These are phyloP conservation scores for Percina caprodes DNA, from an alignment of 2,113 vertebrate species.

Conservation along the genomic window DNA sequence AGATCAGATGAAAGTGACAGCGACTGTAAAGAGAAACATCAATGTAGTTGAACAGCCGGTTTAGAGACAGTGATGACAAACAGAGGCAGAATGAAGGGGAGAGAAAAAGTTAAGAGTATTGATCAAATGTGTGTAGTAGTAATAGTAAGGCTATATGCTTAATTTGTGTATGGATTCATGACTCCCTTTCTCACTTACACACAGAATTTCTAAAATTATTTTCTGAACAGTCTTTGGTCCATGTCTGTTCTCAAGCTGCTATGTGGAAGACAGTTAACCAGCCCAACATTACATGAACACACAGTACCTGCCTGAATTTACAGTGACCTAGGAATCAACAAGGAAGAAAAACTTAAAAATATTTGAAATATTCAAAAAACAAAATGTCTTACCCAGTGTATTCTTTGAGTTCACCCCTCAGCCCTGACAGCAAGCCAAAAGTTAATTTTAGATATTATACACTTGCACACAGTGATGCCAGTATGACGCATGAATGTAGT, in stretches of 20 bases:
- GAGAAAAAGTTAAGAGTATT: background rate
- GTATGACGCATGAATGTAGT: constrained; percentile 12
- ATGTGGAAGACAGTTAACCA: background rate
- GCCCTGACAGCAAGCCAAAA: constrained; percentile 4
- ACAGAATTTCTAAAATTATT: background rate
- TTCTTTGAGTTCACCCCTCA: constrained; percentile 2
- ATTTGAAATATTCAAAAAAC: constrained; percentile 27
- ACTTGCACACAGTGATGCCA: background rate
- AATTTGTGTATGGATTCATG: background rate
- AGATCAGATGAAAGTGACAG: constrained; percentile 31
- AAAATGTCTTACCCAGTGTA: background rate
- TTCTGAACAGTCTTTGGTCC: background rate
- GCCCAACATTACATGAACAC: constrained; percentile 2
- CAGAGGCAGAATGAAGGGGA: background rate
- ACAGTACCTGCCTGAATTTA: background rate
- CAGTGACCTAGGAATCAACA: constrained; percentile 1
- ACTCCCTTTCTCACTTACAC: background rate
- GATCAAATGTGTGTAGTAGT: background rate
- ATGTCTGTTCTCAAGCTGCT: background rate
- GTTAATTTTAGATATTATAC: constrained; percentile 39
- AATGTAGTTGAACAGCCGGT: background rate
- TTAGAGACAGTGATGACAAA: constrained; percentile 1
- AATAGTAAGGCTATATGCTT: background rate
- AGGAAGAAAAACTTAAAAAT: background rate
- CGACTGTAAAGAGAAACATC: background rate